Base-by-base conservation (phyloP, 2,888 invertebrate genomes). In the Cheilosia vulpina region DNA sequence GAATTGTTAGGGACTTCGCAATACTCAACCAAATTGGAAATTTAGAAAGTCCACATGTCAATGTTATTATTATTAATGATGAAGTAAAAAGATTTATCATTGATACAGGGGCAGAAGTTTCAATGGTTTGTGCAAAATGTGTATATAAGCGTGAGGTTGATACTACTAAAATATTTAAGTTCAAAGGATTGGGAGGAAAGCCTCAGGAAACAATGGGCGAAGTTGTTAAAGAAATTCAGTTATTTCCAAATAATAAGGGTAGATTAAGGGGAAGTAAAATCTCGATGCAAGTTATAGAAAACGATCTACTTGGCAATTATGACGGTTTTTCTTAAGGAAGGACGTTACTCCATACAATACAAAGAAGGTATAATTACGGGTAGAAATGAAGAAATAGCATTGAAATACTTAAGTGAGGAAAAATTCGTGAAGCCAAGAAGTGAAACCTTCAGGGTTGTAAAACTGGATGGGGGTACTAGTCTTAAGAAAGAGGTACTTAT, bases 291-390 rank as follows among this genome's bases (percentile, higher is more conserved):
- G 52, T 73, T 31, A 43, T 63, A 43, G 63, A 73, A 52, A 63
- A 53, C 17, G 21, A 43, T 19, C n/a, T 62, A 62, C 62, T 62
- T 50, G 53, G 53, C 9, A 52, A 60, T 2, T 72, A 62, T 52
- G 52, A 72, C 11, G 60, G 52, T 13, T 15, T 62, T 72, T 62
- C 43, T 72, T 17, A 47, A 72, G 41, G 62, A 72, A 62, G 72
- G 62, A 71, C 60, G 71, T 60, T 71, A 71, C 41, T 71, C 60
- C 13, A n/a, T n/a, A n/a, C n/a, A n/a, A 53, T 62, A 60, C 52
- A 72, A 60, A 17, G 72, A 72, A 38, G 60, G 41, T n/a, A 52
- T 72, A 17, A 24, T 58, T 11, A 58, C 21, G 58, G 38, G 27
- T 24, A 71, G 47, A n/a, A n/a, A n/a, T n/a, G n/a, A n/a, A n/a